Evolutionary conservation across 2,888 invertebrate genomes (phyloP), one percentile per base, ranked within the genome.

Genomic region (Abrostola triplasia): DNA sequence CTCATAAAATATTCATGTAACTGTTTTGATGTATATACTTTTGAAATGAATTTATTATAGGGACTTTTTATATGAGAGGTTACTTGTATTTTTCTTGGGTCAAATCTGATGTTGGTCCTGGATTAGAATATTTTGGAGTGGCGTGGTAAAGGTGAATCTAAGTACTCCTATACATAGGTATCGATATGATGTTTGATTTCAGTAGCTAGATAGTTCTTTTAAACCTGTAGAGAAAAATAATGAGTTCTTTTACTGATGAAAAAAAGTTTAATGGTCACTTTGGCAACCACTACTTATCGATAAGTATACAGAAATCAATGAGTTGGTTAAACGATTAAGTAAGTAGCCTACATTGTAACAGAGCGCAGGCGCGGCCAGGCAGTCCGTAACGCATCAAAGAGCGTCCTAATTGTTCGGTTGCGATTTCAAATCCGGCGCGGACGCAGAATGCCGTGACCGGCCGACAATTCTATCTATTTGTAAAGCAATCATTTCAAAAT

Each of bases 371-470:
- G 79, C 67, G 69, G 70, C 75, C 67, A 67, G 44, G 51, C 81
- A 72, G 79, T 80, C 80, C 79, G 87, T 79, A 83, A 89, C 89
- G 92, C 89, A 83, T 86, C 89, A 88, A 83, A 83, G 87, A 82
- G 59, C 81, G 79, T 81, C 73, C 79, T 89, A 90, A 91, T 90
- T 84, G 85, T 81, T 69, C 83, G 81, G 84, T 86, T 87, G 88
- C 88, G 87, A 89, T 88, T 89, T 89, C 86, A 77, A 89, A 87
- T 88, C 87, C 87, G 87, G 85, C 86, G 86, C 83, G 77, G 63
- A 84, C 85, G 85, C 87, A 83, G 36, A 53, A 72, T 72, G 68
- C 77, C 87, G 83, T 85, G 84, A 86, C 88, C 74, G 67, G 68
- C 68, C 76, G 72, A 70, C 66, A 69, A 69, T 71, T 73, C 71